phyloP scores from a whole-genome alignment of 2,113 vertebrate species.

The Sceloporus undulatus region DNA sequence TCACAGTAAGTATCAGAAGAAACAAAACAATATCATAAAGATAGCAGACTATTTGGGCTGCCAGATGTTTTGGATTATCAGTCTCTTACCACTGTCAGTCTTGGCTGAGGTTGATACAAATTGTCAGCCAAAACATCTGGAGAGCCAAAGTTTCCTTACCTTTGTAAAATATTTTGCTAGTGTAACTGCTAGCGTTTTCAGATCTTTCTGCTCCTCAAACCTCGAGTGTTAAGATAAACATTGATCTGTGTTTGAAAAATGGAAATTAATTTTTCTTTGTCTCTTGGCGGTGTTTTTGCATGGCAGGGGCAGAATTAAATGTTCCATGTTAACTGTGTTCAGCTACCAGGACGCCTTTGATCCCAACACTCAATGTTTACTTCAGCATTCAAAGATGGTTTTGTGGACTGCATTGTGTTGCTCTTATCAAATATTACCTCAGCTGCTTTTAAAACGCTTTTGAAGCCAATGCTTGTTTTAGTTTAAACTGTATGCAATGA shows the following conservation, averaged over 20 bases:
- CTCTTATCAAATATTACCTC: background rate
- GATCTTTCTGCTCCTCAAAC: background rate
- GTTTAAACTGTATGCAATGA: background rate
- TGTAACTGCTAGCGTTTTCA: background rate
- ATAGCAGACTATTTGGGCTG: too few species aligned
- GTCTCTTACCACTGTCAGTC: background rate
- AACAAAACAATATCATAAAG: background rate
- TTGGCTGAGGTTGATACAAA: background rate
- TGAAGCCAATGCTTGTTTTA: background rate
- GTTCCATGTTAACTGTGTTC: slow-evolving; percentile 19
- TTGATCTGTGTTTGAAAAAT: background rate
- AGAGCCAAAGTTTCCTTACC: background rate
- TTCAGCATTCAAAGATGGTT: background rate
- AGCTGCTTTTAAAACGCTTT: background rate
- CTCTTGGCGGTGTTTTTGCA: slow-evolving; percentile 7
- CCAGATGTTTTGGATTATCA: too few species aligned
- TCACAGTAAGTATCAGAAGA: background rate
- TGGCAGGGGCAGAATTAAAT: background rate
- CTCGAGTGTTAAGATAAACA: background rate
- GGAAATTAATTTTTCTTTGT: slow-evolving; percentile 8
- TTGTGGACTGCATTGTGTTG: fast-evolving
- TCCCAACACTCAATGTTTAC: background rate
- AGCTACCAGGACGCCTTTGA: slow-evolving; percentile 27
- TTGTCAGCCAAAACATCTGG: background rate
- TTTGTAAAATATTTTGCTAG: background rate